Conservation (phyloP, 2,888 invertebrate species). For the Polietes domitor region DNA sequence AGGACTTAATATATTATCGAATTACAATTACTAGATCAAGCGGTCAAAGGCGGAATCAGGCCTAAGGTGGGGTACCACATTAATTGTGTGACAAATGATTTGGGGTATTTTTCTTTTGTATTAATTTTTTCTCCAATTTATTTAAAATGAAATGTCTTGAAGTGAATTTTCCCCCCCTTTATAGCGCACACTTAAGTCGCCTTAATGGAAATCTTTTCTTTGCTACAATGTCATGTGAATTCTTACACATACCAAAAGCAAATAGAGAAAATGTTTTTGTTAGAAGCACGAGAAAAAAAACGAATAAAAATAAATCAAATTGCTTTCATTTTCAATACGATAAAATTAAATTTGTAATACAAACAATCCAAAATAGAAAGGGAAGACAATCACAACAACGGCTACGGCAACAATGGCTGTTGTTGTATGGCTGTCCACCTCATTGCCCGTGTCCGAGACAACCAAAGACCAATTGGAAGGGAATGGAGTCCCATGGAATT, state of each 20-base stretch:
- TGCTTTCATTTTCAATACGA: neutral
- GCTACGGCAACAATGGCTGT: no score
- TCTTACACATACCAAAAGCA: neutral
- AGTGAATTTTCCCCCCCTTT: no score
- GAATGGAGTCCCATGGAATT: neutral
- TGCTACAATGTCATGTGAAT: neutral
- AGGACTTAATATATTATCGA: no score
- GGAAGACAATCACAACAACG: neutral
- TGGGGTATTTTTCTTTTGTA: no score
- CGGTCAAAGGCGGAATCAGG: no score
- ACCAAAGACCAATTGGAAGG: neutral
- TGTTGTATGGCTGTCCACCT: neutral
- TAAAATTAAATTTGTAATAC: constrained; percentile 6
- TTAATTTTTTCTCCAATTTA: no score
- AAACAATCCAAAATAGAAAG: neutral
- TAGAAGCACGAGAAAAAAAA: neutral
- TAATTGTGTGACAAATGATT: no score
- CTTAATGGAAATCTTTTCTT: no score
- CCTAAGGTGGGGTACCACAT: no score
- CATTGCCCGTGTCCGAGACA: neutral
- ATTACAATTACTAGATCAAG: no score
- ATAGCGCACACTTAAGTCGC: no score
- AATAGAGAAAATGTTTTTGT: neutral
- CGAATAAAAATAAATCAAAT: neutral
- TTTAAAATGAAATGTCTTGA: no score